Evolutionary conservation across 2,888 invertebrate genomes (phyloP).

Genomic region (Norana najaformis): DNA sequence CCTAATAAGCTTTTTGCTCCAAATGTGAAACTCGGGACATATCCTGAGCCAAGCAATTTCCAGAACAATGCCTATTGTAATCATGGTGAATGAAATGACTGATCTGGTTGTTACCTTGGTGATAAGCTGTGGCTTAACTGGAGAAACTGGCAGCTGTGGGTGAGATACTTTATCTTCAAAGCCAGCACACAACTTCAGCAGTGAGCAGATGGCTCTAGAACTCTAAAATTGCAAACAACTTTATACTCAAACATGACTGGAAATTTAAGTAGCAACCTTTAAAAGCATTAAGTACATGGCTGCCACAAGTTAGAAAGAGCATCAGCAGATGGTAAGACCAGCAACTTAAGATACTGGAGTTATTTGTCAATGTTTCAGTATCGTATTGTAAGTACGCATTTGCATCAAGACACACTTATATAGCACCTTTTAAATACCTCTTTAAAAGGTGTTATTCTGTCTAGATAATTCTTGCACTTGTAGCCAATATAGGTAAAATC

Average conservation of each 20-base stretch:
- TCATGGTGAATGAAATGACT: constrained; percentile 1
- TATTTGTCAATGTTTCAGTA: no score
- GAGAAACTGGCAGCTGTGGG: neutral
- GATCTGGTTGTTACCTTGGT: neutral
- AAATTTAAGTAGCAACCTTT: neutral
- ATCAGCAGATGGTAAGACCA: neutral
- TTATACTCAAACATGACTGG: neutral
- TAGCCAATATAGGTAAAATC: no score
- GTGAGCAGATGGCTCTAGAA: constrained; percentile 38
- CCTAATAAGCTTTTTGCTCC: neutral
- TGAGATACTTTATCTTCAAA: constrained; percentile 35
- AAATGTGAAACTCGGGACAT: neutral
- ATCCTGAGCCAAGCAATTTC: neutral
- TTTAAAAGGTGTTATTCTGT: no score
- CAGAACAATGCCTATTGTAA: neutral
- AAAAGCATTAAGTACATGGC: neutral
- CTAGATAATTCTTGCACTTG: no score
- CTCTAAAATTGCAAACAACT: constrained; percentile 32
- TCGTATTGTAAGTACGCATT: no score
- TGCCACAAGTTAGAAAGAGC: neutral
- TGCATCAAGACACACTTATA: no score
- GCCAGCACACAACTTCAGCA: constrained; percentile 36
- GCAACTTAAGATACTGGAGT: no score
- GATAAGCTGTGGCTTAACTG: neutral
- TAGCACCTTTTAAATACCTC: no score